Percentiles rank a stretch among this genome's conserved stretches.
Evolutionary conservation across 1,140 invertebrate genomes (phyloP).

Genomic region (Neotoxoptera formosana): DNA sequence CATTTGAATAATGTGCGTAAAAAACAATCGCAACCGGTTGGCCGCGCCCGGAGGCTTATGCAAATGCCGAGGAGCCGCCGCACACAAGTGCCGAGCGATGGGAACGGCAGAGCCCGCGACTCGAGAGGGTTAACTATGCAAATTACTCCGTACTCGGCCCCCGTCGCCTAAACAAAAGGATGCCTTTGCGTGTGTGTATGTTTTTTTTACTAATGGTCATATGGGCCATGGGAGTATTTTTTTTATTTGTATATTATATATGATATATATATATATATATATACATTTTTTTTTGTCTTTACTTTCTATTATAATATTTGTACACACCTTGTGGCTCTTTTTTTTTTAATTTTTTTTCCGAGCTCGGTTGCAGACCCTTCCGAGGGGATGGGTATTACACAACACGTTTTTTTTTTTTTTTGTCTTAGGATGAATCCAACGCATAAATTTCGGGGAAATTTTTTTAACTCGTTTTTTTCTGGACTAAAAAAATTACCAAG

Average conservation of each 20-base stretch:
- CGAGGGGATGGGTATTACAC: constrained; percentile 46
- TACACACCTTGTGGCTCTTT: constrained; percentile 48
- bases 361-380: neutral
- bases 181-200: constrained; percentile 49
- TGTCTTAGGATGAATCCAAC: constrained; percentile 47
- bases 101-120: constrained; percentile 40
- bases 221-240: constrained; percentile 46
- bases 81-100: constrained; percentile 43
- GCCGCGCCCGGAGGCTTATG: constrained; percentile 19
- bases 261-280: too few species aligned
- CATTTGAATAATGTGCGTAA: constrained; percentile 51
- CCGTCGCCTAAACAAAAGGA: constrained; percentile 49
- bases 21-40: constrained; percentile 47
- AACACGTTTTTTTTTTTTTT: constrained; percentile 42
- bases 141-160: constrained; percentile 22
- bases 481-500: constrained; percentile 28
- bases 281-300: constrained; percentile 35
- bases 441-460: constrained; percentile 49
- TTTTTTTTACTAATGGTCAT: constrained; percentile 55
- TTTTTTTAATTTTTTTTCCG: constrained; percentile 3
- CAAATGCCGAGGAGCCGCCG: neutral
- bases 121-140: constrained; percentile 58
- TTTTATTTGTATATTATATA: neutral
- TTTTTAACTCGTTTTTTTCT: constrained; percentile 37
- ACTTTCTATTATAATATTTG: constrained; percentile 42